Base-by-base conservation (phyloP, 2,888 invertebrate species). In the Imbricaverruca yamaguchii region DNA sequence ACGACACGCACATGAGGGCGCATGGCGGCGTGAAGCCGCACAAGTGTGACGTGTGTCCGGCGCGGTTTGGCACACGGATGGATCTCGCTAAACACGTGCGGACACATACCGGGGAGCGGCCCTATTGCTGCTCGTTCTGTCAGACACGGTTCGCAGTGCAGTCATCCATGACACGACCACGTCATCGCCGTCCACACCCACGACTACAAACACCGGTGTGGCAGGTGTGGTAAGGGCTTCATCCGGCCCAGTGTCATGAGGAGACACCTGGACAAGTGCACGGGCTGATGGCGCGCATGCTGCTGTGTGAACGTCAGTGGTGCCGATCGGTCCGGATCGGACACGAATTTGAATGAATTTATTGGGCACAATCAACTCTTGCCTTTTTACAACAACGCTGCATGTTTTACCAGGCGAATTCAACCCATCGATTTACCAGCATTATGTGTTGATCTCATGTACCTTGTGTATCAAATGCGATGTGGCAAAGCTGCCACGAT, bases 91-190 rank as follows among this genome's bases (percentile, higher is more conserved):
- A 4, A 53, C 74, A 74, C 21, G 53, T 74, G 74, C 39, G 53
- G 55, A 74, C 55, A 53, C 74, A 74, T 53, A 74, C 74, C 18
- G 74, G 74, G 7, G 74, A 74, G 55, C 15, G 55, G 74, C 74
- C 74, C 15, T 74, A 53, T n/a, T 15, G 21, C 39, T 74, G 74
- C 55, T 9, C 15, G 3, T 39, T 74, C 39, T 74, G 74, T 15
- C 53, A 74, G 53, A 12, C 15, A 11, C 12, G 53, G 55, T 74
- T 74, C 55, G 7, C 53, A 10, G 21, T 6, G 1, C 8, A 53
- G 15, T 15, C 53, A 10, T 0, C 1, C 21, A 8, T 74, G 53
- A 21, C 8, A 13, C n/a, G 15, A 53, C 0, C 74, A 74, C 55
- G 53, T 7, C 18, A 13, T 23, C 23, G 23, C 11, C 10, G 9